Evolutionary conservation across 2,888 invertebrate genomes (phyloP).

Genomic region (Amorpha juglandis): DNA sequence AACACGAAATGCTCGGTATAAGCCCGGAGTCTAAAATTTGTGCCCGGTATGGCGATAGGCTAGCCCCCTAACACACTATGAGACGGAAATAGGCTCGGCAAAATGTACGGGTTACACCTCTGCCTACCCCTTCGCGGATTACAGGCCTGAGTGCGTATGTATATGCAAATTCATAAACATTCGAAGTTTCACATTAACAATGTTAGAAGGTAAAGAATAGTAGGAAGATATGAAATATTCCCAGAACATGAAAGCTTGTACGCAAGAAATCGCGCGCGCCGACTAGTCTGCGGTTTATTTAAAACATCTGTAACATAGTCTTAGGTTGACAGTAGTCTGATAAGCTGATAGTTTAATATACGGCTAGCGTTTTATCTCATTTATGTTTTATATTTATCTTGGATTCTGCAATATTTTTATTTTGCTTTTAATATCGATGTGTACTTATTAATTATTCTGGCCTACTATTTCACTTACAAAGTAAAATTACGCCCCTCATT

Average conservation of each 20-base stretch:
- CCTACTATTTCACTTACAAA: neutral
- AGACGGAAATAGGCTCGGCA: no score
- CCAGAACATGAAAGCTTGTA: neutral
- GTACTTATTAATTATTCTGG: neutral
- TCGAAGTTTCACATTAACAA: neutral
- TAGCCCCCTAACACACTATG: no score
- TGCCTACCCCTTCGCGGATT: no score
- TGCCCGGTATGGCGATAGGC: no score
- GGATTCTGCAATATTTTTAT: neutral
- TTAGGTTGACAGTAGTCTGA: neutral
- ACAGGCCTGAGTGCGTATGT: no score
- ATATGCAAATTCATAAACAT: no score
- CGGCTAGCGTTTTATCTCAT: neutral
- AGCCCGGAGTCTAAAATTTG: no score
- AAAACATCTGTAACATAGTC: slow-evolving; percentile 19
- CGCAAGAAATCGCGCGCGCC: neutral
- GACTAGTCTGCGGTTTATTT: neutral
- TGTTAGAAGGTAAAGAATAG: neutral
- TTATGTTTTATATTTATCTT: slow-evolving; percentile 10
- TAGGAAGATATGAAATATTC: neutral
- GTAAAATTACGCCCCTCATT: neutral
- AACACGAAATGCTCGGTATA: no score
- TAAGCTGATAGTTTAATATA: slow-evolving; percentile 14
- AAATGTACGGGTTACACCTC: no score
- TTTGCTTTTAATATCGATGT: slow-evolving; percentile 10